Percentiles rank a stretch among this genome's conserved stretches.
phyloP scores from a whole-genome alignment of 1,140 invertebrate species.

The Scaptomyza graminum region DNA sequence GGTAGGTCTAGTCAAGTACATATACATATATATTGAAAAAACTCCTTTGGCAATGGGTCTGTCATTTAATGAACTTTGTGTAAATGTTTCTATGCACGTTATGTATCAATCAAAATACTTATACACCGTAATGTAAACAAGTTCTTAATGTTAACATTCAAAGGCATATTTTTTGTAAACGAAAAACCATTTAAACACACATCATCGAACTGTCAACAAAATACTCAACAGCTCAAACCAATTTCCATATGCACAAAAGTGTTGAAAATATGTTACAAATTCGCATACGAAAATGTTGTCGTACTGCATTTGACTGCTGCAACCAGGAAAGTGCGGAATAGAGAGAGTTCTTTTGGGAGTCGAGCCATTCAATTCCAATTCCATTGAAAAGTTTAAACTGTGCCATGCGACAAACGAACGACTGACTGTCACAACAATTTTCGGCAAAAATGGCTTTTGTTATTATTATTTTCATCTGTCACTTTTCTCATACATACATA shows the following conservation, averaged over 20 bases:
- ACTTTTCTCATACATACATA: constrained; percentile 60
- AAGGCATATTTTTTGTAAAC: too few relatives aligned
- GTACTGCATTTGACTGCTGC: constrained; percentile 48
- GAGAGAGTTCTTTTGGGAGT: constrained; percentile 4
- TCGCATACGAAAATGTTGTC: constrained; percentile 40
- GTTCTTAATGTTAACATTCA: too few relatives aligned
- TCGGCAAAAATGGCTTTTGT: constrained; percentile 52
- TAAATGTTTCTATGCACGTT: too few relatives aligned
- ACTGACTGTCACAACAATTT: constrained; percentile 55
- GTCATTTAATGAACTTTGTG: too few relatives aligned
- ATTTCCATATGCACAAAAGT: constrained; percentile 57
- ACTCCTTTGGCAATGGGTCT: too few relatives aligned
- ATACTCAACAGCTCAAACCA: constrained; percentile 45
- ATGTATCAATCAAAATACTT: too few relatives aligned
- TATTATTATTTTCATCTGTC: constrained; percentile 71
- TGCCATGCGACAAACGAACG: constrained; percentile 7
- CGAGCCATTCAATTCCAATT: constrained; percentile 2
- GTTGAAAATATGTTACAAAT: constrained; percentile 66
- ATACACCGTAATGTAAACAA: too few relatives aligned
- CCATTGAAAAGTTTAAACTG: constrained; percentile 27
- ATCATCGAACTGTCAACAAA: constrained; percentile 56
- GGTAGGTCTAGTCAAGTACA: too few relatives aligned
- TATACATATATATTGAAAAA: too few relatives aligned
- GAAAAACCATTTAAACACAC: neutral
- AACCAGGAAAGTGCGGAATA: neutral